Evolutionary conservation across 2,888 invertebrate genomes (phyloP).

Genomic region (Netelia fuscicornis): DNA sequence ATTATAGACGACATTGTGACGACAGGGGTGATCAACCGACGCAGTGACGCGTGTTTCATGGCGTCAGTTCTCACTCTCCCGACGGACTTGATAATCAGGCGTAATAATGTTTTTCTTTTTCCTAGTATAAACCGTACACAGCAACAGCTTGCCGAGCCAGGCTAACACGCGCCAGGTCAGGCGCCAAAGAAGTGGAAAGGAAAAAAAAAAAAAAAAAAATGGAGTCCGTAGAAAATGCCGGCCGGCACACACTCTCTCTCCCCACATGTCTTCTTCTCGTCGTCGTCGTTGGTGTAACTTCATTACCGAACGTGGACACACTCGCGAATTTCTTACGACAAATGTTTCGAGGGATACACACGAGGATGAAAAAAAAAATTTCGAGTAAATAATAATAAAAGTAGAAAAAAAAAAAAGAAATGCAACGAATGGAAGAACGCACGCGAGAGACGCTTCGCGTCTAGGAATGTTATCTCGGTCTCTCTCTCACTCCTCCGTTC

Average conservation of each 20-base stretch:
- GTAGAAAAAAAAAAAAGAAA: constrained; percentile 5
- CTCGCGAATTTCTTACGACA: constrained; percentile 31
- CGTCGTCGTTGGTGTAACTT: constrained; percentile 71
- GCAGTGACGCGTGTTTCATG: constrained; percentile 76
- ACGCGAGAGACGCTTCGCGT: constrained; percentile 66
- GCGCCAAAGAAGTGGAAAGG: constrained; percentile 78
- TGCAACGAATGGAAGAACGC: constrained; percentile 51
- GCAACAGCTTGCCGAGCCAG: not conserved
- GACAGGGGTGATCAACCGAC: constrained; percentile 78
- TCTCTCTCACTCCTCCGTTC: constrained; percentile 46
- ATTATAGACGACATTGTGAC: constrained; percentile 79
- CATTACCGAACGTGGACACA: constrained; percentile 70
- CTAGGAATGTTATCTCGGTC: constrained; percentile 64
- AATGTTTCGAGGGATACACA: constrained; percentile 24
- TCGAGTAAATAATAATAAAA: constrained; percentile 1
- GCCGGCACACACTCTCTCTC: constrained; percentile 83
- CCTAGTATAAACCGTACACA: not conserved
- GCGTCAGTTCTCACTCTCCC: constrained; percentile 74
- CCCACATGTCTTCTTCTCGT: constrained; percentile 84
- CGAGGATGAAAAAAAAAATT: not conserved
- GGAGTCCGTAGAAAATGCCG: constrained; percentile 84
- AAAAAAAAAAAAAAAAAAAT: constrained; percentile 78
- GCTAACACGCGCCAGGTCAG: constrained; percentile 24
- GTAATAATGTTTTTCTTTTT: constrained; percentile 7
- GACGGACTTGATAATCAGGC: constrained; percentile 26